Conservation (phyloP, 2,888 invertebrate genomes). For the Lasioglossum zephyrum region DNA sequence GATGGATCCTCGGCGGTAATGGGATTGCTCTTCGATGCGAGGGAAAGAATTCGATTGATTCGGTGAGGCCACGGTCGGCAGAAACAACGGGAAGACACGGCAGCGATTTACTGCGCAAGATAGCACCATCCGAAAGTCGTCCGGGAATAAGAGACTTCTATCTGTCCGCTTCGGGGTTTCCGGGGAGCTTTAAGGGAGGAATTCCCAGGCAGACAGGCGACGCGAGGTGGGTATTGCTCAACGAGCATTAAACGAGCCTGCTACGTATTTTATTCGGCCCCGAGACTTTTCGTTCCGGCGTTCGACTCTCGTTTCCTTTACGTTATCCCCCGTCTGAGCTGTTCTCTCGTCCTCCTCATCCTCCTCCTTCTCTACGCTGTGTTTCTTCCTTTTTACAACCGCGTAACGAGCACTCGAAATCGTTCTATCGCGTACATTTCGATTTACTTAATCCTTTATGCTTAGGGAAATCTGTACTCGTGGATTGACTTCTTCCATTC, state of each 20-base stretch:
- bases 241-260: constrained; percentile 69
- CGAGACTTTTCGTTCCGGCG: constrained; percentile 40
- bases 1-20: neutral
- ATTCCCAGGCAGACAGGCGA: constrained; percentile 29
- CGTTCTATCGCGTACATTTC: neutral
- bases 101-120: constrained; percentile 65
- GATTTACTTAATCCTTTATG: neutral
- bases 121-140: constrained; percentile 51
- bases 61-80: constrained; percentile 13
- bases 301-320: constrained; percentile 55
- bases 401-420: neutral
- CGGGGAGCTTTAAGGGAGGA: constrained; percentile 37
- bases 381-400: neutral
- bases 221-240: constrained; percentile 62
- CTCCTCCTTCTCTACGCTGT: neutral
- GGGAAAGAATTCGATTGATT: constrained; percentile 27
- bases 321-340: neutral
- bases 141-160: constrained; percentile 30
- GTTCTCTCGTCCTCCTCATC: neutral
- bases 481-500: neutral
- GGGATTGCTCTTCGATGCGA: neutral
- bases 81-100: constrained; percentile 48
- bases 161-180: constrained; percentile 31
- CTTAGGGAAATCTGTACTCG: neutral
- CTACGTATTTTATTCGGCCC: constrained; percentile 68